Evolutionary conservation across 1,140 invertebrate species (phyloP).

Genomic region (Drosophila pruinosa): DNA sequence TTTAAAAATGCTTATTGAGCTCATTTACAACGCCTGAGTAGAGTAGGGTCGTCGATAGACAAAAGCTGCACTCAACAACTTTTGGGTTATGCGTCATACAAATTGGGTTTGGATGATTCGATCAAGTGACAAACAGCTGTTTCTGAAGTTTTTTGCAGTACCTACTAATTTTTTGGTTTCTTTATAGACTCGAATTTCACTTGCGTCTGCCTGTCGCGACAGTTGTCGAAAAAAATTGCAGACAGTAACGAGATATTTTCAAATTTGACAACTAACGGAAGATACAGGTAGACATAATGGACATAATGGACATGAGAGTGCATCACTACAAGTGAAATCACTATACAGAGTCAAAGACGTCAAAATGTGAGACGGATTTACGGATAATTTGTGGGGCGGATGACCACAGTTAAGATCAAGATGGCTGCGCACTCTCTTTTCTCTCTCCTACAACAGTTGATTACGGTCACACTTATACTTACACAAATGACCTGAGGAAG

Average conservation of each 20-base stretch:
- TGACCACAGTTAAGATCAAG: constrained; percentile 41
- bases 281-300: constrained; percentile 43
- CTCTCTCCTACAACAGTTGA: not conserved
- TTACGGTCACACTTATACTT: not conserved
- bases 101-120: not conserved
- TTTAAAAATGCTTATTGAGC: constrained; percentile 33
- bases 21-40: constrained; percentile 9
- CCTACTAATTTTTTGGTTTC: constrained; percentile 2
- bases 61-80: constrained; percentile 23
- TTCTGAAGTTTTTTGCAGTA: not conserved
- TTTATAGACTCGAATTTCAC: constrained; percentile 59
- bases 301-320: constrained; percentile 18
- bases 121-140: constrained; percentile 27
- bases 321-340: constrained; percentile 48
- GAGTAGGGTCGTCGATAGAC: constrained; percentile 7
- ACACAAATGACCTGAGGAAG: constrained; percentile 18
- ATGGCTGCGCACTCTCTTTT: constrained; percentile 6
- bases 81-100: constrained; percentile 17
- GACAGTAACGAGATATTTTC: constrained; percentile 41
- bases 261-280: constrained; percentile 10
- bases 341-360: constrained; percentile 10
- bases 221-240: constrained; percentile 41
- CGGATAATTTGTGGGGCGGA: constrained; percentile 11
- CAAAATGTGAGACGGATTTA: constrained; percentile 23
- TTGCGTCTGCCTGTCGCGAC: constrained; percentile 22